Conservation (phyloP, 2,797 vertebrate genomes). For the Atherinosoma microstoma region DNA sequence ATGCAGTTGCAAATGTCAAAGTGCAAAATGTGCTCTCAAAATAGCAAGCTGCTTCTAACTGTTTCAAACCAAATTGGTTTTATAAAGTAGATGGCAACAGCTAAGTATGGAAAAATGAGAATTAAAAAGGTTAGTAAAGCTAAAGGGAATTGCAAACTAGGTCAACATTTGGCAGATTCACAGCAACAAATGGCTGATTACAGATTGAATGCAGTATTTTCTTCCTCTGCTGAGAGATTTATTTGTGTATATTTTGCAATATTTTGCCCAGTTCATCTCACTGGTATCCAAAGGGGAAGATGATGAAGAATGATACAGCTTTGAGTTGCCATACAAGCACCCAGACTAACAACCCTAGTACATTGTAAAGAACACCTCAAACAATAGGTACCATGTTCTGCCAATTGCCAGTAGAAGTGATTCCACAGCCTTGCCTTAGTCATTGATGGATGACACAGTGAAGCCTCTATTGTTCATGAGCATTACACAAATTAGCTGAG, state of each 20-base stretch:
- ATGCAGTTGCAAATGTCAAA: background rate
- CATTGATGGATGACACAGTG: conserved; percentile 65
- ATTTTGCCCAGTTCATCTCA: background rate
- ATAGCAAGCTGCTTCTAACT: background rate
- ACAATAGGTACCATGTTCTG: conserved; percentile 42
- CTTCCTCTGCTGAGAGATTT: background rate
- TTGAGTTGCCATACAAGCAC: conserved; percentile 24
- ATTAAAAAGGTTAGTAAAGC: background rate
- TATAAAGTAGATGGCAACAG: too few species aligned
- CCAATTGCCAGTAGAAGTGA: conserved; percentile 54
- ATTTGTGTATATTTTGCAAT: too few species aligned
- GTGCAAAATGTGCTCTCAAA: background rate
- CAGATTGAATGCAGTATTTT: background rate
- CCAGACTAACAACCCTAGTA: conserved; percentile 30
- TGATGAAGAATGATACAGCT: conserved; percentile 28
- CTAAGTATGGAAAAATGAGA: background rate
- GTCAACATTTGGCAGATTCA: background rate
- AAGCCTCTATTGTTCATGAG: conserved; percentile 59
- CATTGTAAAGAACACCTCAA: conserved; percentile 11
- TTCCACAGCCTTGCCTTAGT: conserved; percentile 49
- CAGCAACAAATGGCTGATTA: background rate
- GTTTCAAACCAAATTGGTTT: too few species aligned
- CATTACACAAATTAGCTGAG: conserved; percentile 65
- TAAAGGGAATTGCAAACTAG: background rate
- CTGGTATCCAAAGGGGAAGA: background rate